Conservation (phyloP, 1,140 invertebrate genomes). For the Stenopsyche tienmushanensis region DNA sequence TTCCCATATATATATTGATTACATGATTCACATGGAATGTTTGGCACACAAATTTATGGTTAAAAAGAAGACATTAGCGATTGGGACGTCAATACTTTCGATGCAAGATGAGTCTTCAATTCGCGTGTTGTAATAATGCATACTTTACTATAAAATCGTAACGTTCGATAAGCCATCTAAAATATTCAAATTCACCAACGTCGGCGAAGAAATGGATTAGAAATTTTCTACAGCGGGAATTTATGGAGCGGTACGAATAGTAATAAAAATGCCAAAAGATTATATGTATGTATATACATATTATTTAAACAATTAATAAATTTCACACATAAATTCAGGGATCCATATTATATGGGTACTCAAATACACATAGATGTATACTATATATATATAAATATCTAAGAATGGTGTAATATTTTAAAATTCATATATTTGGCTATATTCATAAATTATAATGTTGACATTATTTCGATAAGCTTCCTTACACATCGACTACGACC, state of each 20-base stretch:
- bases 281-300: conserved; percentile 2
- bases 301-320: not conserved
- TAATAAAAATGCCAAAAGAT: not conserved
- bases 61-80: too few relatives aligned
- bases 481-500: not conserved
- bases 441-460: not conserved
- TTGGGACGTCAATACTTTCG: too few relatives aligned
- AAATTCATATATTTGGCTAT: not conserved
- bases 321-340: conserved; percentile 11
- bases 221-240: too few relatives aligned
- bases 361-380: conserved; percentile 19
- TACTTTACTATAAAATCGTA: too few relatives aligned
- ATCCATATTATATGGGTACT: conserved; percentile 29
- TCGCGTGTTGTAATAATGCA: too few relatives aligned
- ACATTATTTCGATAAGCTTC: not conserved
- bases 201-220: too few relatives aligned
- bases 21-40: too few relatives aligned
- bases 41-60: too few relatives aligned
- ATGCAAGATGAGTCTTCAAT: too few relatives aligned
- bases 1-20: too few relatives aligned
- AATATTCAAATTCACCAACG: too few relatives aligned
- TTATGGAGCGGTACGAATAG: not conserved
- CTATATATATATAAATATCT: conserved; percentile 1
- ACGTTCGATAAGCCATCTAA: too few relatives aligned
- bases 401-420: conserved; percentile 1